These are phyloP conservation scores for Nasua narica DNA, from an alignment of 2,797 vertebrate species.

Conservation along the genomic window DNA sequence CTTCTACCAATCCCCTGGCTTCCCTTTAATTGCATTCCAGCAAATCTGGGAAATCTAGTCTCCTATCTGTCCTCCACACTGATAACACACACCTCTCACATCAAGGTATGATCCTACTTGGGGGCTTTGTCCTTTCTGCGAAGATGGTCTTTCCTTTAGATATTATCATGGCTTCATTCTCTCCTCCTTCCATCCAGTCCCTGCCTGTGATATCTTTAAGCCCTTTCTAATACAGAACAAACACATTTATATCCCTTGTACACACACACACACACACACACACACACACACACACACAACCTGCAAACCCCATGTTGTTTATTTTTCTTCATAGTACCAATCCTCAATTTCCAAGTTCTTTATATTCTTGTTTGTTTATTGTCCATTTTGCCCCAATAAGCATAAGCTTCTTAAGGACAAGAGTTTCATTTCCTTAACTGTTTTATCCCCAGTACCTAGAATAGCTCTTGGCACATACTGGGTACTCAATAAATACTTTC, in stretches of 20 bases:
- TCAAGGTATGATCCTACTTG: background rate
- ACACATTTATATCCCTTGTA: background rate
- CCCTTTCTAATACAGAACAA: background rate
- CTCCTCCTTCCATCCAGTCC: background rate
- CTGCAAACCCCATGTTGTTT: background rate
- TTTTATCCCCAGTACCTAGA: background rate
- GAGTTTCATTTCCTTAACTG: background rate
- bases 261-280: background rate
- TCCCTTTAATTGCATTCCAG: background rate
- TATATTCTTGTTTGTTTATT: background rate
- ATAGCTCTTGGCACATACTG: background rate
- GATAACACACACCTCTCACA: background rate
- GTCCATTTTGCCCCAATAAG: background rate
- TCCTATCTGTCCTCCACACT: background rate
- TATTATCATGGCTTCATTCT: background rate
- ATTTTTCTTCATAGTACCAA: background rate
- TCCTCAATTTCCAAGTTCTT: background rate
- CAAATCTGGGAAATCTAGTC: background rate
- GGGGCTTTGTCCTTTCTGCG: background rate
- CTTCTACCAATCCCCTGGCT: rapidly evolving
- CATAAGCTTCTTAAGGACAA: background rate
- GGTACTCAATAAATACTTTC: background rate
- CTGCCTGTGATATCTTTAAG: background rate
- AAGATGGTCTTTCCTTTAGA: background rate
- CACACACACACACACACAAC: background rate